phyloP scores from a whole-genome alignment of 2,888 invertebrate species.

The Cerastis rubricosa region DNA sequence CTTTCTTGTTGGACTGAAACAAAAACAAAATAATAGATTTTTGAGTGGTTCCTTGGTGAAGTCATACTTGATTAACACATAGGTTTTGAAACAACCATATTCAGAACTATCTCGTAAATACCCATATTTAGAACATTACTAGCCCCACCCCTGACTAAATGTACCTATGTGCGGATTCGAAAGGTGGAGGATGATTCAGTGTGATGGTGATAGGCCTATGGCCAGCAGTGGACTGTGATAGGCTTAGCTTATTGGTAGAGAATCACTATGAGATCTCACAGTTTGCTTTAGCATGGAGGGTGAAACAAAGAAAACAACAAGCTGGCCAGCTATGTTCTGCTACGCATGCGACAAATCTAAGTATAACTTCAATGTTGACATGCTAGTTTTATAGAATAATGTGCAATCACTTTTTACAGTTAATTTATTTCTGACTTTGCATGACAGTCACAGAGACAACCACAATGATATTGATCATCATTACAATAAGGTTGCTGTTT shows the following conservation, averaged over 20 bases:
- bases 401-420: not conserved
- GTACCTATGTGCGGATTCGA: not conserved
- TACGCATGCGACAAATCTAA: not conserved
- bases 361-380: not conserved
- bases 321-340: not conserved
- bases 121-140: not conserved
- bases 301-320: not conserved
- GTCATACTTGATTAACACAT: not conserved
- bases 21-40: slow-evolving; percentile 5
- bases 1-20: slow-evolving; percentile 92
- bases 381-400: not conserved
- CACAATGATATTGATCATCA: no score
- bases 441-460: not conserved
- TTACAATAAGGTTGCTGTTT: no score
- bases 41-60: not conserved
- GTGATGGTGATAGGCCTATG: not conserved
- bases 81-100: not conserved
- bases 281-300: not conserved
- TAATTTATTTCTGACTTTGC: not conserved
- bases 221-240: not conserved
- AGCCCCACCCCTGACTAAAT: not conserved
- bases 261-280: not conserved
- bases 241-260: not conserved
- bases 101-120: not conserved
- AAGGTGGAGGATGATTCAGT: not conserved